Evolutionary conservation across 64 coral and sea anemone species (phyloP), one percentile per base, ranked within the genome.

Genomic region (Trachythela sp.): DNA sequence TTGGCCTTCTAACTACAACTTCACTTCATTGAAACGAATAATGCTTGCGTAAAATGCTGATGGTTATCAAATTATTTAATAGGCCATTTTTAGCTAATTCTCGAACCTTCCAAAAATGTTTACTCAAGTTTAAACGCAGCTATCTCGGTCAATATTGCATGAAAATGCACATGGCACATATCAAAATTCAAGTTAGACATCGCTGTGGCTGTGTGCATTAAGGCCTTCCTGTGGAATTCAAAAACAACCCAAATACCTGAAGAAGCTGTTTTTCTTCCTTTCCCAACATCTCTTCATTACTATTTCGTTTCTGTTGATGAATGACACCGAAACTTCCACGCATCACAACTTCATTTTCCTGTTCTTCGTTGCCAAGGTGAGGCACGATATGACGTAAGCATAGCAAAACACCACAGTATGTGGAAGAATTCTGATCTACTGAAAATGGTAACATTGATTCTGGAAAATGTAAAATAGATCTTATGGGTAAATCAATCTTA

Each of bases 301-400:
- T 22, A 13, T 13, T 39, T 36, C 31, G 13, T 39, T 36, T 80
- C 75, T 80, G 75, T 80, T 36, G 75, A 80, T 30, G 15, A 37
- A 39, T 34, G 32, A 80, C 90, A 54, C 95, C 95, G 91, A 98
- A 98, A 39, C 95, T 98, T 37, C 95, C 95, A 84, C 85, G 85
- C 17, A 95, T 88, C 1, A 80, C 75, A 2, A 80, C 75, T 37
- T 80, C 75, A 6, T 80, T 30, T 38, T 39, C 75, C 30, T 80
- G 2, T 35, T 80, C 75, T 14, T 80, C 75, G 20, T 80, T 70
- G 22, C 90, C 89, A 85, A 98, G 71, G 29, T 94, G 86, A 84
- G 93, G 89, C 36, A 98, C 90, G 35, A 98, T 58, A 87, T 94
- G 95, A 49, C 95, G 93, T 20, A 98, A 76, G 54, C 95, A 94